Conservation (phyloP, 2,797 vertebrate genomes). For the Mareca strepera region DNA sequence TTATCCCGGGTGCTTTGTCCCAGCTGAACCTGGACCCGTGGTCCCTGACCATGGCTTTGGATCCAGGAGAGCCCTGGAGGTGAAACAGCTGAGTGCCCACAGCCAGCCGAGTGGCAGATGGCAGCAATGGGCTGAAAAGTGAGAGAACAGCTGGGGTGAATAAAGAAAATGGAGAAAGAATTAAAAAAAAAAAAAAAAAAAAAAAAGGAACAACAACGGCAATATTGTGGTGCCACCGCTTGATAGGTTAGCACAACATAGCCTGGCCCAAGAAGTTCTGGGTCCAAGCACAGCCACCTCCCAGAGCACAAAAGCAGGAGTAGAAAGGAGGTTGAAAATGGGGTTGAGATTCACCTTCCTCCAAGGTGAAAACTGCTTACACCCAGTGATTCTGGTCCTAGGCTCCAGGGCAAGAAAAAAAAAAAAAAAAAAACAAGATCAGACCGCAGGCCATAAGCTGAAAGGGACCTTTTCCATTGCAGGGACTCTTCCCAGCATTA, state of each 20-base stretch:
- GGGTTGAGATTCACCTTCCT: neutral
- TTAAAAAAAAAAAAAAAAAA: neutral
- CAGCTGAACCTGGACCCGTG: neutral
- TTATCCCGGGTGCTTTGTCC: neutral
- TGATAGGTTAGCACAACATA: neutral
- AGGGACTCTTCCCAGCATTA: neutral
- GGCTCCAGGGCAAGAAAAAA: neutral
- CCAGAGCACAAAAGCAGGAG: neutral
- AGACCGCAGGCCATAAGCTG: neutral
- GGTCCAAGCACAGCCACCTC: neutral
- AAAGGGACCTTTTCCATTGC: neutral
- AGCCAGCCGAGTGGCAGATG: neutral
- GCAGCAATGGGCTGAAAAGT: neutral
- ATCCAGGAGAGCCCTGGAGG: neutral
- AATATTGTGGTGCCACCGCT: neutral
- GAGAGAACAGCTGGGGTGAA: neutral
- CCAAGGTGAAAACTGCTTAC: neutral
- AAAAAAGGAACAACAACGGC: neutral
- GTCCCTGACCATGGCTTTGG: neutral
- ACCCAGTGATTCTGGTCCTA: neutral
- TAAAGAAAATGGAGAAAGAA: neutral
- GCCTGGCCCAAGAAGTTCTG: neutral
- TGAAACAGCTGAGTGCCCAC: neutral
- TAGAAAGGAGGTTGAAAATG: neutral
- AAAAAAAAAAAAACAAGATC: neutral